phyloP scores from a whole-genome alignment of 1,140 invertebrate species.

The Charaxes varanes region DNA sequence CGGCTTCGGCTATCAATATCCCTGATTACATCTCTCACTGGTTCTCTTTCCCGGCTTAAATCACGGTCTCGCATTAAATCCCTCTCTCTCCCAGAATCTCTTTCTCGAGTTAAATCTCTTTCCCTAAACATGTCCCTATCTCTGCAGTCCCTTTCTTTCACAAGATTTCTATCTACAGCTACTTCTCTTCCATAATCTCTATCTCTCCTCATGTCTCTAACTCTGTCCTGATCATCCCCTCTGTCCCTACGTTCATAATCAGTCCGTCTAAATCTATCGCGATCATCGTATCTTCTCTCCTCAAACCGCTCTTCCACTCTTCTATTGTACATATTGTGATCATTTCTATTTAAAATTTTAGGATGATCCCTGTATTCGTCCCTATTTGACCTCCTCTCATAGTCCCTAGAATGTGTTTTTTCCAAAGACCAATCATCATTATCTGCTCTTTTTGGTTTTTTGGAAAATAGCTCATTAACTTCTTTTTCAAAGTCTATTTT shows the following conservation, averaged over 20 bases:
- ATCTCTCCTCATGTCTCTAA: constrained; percentile 11
- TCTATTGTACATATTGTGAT: constrained; percentile 32
- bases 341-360: constrained; percentile 20
- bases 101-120: constrained; percentile 22
- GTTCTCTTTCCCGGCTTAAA: constrained; percentile 33
- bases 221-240: constrained; percentile 25
- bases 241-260: constrained; percentile 40
- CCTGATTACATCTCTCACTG: constrained; percentile 13
- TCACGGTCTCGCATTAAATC: constrained; percentile 28
- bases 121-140: constrained; percentile 23
- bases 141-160: constrained; percentile 7
- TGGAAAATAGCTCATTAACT: constrained; percentile 47
- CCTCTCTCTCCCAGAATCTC: constrained; percentile 29
- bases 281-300: constrained; percentile 54
- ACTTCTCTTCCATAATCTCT: constrained; percentile 23
- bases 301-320: too few species aligned
- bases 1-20: too few species aligned
- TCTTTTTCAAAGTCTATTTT: constrained; percentile 56
- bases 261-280: constrained; percentile 40
- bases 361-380: constrained; percentile 32
- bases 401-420: constrained; percentile 24
- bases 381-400: constrained; percentile 29
- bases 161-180: constrained; percentile 17
- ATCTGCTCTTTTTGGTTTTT: constrained; percentile 31
- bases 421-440: constrained; percentile 23